Evolutionary conservation across 2,113 vertebrate genomes (phyloP).

Genomic region (Atrichornis clamosus): DNA sequence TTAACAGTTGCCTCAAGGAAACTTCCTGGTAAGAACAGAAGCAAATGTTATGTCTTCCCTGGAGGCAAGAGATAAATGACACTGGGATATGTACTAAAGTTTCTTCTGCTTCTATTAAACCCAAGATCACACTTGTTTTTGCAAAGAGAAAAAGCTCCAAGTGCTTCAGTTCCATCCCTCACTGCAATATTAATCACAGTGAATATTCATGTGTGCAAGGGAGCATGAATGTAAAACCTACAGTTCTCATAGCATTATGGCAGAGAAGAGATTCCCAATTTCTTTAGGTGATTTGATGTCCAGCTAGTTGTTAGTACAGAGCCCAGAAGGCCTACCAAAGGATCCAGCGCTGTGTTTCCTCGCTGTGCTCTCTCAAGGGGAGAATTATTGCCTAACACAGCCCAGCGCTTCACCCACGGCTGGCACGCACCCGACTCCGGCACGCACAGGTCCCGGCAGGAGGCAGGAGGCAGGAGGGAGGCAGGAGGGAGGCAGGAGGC

Average conservation of each 20-base stretch:
- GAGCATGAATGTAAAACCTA: fast-evolving
- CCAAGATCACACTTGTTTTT: background rate
- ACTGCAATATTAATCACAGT: background rate
- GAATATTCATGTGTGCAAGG: background rate
- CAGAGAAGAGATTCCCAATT: background rate
- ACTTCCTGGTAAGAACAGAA: background rate
- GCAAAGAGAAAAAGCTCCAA: background rate
- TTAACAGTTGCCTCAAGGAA: slow-evolving; percentile 47
- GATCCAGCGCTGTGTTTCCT: background rate
- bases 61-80: slow-evolving; percentile 32
- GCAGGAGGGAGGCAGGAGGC: too few relatives aligned
- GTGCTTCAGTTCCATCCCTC: background rate
- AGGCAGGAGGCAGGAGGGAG: too few relatives aligned
- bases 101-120: background rate
- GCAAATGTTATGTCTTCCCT: slow-evolving; percentile 25
- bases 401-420: too few relatives aligned
- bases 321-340: background rate
- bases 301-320: background rate
- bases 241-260: fast-evolving
- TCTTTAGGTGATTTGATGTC: background rate
- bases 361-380: background rate
- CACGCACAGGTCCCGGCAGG: too few relatives aligned
- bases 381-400: background rate
- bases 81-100: background rate
- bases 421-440: too few relatives aligned